Base-by-base conservation (phyloP, 2,888 invertebrate species). In the Drosophila cognata region DNA sequence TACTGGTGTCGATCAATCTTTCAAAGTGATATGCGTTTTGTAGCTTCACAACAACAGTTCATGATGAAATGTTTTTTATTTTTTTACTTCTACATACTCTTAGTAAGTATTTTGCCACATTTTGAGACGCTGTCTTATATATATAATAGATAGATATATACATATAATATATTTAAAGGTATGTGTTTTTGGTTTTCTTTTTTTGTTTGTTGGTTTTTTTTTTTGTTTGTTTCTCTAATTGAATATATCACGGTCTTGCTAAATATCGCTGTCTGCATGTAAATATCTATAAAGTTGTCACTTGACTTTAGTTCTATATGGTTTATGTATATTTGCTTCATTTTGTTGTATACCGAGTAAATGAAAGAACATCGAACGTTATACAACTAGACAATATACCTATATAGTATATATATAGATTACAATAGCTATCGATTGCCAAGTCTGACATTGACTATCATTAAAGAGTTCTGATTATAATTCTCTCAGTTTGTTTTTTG, bases 171-270 rank as follows among this genome's bases (percentile, higher is more conserved):
- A 62, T 68, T 73, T 71, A 74, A 78, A 81, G 62, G 69, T 77
- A 73, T 69, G 60, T 71, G 67, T 73, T 66, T 73, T 25, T 46
- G 4, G 63, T 60, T 66, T 67, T 79, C 50, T 18, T 7, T 43
- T 11, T 11, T 6, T 46, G 13, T 21, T 21, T 64, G 55, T 64
- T 63, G 67, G 55, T 67, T 75, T 38, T 53, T 36, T 60, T n/a
- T 13, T 57, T 57, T 68, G 21, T 21, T 71, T 65, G 70, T 77
- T 71, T 76, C 73, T 78, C 83, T 84, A 79, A 81, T 77, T 82
- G 83, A 89, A 87, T 89, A 88, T 89, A 89, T 89, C 87, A 88
- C 87, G 89, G 81, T 88, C 84, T 84, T 89, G 71, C 90, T 88
- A 88, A 88, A 88, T 88, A 89, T 86, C 75, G 76, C 71, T 84